Evolutionary conservation across 2,113 vertebrate genomes (phyloP).

Genomic region (Rhagologus leucostigma): DNA sequence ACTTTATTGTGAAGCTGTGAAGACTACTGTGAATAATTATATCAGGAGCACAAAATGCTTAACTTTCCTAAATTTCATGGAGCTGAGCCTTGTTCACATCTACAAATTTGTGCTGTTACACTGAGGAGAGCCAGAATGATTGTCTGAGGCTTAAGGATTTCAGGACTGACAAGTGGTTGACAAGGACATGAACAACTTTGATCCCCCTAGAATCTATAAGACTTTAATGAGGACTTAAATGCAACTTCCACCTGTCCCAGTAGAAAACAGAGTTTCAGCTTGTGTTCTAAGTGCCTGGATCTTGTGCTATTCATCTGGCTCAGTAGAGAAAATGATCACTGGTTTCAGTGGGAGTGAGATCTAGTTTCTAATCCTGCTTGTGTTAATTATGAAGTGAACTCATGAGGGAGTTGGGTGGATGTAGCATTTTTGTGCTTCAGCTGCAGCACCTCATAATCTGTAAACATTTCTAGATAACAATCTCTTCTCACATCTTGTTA

Average conservation of each 20-base stretch:
- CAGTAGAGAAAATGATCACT: not conserved
- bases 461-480: not conserved
- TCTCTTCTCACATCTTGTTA: not conserved
- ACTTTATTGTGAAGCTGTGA: not conserved
- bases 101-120: not conserved
- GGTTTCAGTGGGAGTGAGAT: not conserved
- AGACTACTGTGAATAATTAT: not conserved
- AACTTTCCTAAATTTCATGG: not conserved
- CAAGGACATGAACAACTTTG: not conserved
- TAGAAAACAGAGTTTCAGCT: not conserved
- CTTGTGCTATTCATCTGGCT: not conserved
- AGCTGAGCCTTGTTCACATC: not conserved
- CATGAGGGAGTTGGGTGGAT: not conserved
- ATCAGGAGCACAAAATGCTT: not conserved
- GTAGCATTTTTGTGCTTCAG: not conserved
- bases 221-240: not conserved
- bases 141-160: not conserved
- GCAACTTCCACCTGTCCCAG: not conserved
- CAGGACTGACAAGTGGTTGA: not conserved
- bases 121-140: not conserved
- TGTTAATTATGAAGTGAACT: not conserved
- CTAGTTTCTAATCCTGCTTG: not conserved
- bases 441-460: not conserved
- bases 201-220: not conserved
- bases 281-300: not conserved